Evolutionary conservation across 2,888 invertebrate genomes (phyloP).

Genomic region (Thera britannica): DNA sequence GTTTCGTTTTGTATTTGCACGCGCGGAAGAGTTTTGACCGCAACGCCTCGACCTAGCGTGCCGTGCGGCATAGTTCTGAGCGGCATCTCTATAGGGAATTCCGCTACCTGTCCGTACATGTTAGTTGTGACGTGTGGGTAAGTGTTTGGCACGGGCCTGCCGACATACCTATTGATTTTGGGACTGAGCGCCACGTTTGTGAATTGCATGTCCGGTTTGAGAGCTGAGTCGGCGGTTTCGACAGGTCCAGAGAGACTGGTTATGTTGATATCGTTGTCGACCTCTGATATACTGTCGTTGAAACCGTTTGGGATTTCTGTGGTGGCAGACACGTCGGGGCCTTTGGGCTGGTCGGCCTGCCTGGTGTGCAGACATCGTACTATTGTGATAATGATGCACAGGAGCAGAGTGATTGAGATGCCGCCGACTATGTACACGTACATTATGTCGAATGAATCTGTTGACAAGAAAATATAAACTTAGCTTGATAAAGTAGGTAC

Average conservation of each 20-base stretch:
- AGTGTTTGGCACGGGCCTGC: conserved; percentile 78
- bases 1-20: conserved; percentile 80
- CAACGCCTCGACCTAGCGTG: conserved; percentile 75
- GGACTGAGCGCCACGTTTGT: conserved; percentile 75
- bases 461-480: conserved; percentile 30
- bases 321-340: conserved; percentile 88
- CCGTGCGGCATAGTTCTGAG: conserved; percentile 79
- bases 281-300: conserved; percentile 94
- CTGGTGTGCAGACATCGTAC: conserved; percentile 89
- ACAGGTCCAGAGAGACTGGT: conserved; percentile 87
- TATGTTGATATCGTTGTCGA: conserved; percentile 91
- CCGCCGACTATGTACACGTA: conserved; percentile 93
- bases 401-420: conserved; percentile 88
- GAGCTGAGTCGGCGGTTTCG: conserved; percentile 76
- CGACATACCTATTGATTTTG: conserved; percentile 80
- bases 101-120: conserved; percentile 82
- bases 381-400: conserved; percentile 89
- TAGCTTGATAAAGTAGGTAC: not conserved
- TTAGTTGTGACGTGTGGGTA: conserved; percentile 80
- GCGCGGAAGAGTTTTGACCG: conserved; percentile 77
- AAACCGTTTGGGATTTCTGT: conserved; percentile 92
- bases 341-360: conserved; percentile 87
- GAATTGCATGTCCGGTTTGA: conserved; percentile 79
- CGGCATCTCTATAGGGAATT: conserved; percentile 83
- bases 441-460: conserved; percentile 92